Evolutionary conservation across 2,113 vertebrate genomes (phyloP).

Genomic region (Melanerpes aurifrons): DNA sequence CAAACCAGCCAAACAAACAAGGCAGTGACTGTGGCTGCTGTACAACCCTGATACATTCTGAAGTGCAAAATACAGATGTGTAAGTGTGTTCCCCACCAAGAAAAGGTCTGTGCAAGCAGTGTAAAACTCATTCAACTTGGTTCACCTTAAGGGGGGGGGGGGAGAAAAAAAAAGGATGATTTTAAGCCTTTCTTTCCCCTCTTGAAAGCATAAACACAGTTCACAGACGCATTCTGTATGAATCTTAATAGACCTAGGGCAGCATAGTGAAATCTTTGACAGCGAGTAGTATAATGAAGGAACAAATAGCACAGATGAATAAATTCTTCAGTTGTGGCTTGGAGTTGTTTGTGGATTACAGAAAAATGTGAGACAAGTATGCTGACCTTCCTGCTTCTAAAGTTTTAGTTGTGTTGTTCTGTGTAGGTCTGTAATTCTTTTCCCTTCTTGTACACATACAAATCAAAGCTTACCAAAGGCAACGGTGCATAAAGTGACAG

Average conservation of each 20-base stretch:
- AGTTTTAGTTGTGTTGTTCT: neutral
- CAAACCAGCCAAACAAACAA: neutral
- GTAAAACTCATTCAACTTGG: neutral
- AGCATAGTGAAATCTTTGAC: constrained; percentile 17
- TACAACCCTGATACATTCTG: neutral
- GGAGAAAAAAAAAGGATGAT: neutral
- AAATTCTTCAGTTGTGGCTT: neutral
- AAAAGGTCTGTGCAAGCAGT: neutral
- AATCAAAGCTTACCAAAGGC: constrained; percentile 75
- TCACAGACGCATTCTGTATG: neutral
- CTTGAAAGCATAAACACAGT: neutral
- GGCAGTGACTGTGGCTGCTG: neutral
- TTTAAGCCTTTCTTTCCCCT: neutral
- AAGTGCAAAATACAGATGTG: neutral
- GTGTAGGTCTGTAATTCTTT: neutral
- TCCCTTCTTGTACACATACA: constrained; percentile 12
- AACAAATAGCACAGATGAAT: constrained; percentile 29
- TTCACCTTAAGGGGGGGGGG: neutral
- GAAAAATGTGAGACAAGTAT: neutral
- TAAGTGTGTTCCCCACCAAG: neutral
- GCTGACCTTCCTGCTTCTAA: neutral
- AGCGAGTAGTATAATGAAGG: constrained; percentile 14
- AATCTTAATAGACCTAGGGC: constrained; percentile 23
- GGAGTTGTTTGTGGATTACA: neutral
- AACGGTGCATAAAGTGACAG: constrained; percentile 74